Conservation (phyloP, 2,113 vertebrate species). For the Odocoileus hemionus region DNA sequence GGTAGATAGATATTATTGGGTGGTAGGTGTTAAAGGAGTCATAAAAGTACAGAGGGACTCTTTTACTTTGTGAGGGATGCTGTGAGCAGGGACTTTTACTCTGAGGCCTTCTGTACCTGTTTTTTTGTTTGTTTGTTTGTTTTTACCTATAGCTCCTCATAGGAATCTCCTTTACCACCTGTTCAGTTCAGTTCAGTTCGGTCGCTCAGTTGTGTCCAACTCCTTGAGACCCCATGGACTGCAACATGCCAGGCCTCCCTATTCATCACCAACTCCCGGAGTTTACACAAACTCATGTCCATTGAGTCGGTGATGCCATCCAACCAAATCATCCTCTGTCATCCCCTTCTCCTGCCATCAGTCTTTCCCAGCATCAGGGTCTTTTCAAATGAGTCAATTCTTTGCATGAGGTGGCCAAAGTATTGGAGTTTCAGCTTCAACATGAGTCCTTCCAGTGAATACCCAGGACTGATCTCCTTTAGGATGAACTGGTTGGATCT, state of each 20-base stretch:
- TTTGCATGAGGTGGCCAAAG: background rate
- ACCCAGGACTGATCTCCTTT: background rate
- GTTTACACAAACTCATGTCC: background rate
- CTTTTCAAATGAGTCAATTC: background rate
- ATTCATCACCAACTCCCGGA: background rate
- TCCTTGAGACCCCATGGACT: background rate
- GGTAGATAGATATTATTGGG: background rate
- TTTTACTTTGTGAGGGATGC: background rate
- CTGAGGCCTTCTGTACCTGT: background rate
- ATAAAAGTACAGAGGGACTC: background rate
- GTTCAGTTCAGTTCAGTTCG: background rate
- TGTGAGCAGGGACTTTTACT: background rate
- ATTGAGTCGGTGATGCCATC: background rate
- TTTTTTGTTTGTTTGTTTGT: background rate
- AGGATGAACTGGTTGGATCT: background rate
- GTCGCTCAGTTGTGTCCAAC: background rate
- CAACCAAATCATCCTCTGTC: background rate
- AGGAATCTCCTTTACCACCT: background rate
- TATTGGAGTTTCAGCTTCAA: background rate
- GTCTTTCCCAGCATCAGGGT: background rate
- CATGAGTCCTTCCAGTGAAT: background rate
- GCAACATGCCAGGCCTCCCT: background rate
- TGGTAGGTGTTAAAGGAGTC: background rate
- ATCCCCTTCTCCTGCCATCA: background rate
- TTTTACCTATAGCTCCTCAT: background rate